Conservation (phyloP, 2,113 vertebrate species). For the Mus musculus region DNA sequence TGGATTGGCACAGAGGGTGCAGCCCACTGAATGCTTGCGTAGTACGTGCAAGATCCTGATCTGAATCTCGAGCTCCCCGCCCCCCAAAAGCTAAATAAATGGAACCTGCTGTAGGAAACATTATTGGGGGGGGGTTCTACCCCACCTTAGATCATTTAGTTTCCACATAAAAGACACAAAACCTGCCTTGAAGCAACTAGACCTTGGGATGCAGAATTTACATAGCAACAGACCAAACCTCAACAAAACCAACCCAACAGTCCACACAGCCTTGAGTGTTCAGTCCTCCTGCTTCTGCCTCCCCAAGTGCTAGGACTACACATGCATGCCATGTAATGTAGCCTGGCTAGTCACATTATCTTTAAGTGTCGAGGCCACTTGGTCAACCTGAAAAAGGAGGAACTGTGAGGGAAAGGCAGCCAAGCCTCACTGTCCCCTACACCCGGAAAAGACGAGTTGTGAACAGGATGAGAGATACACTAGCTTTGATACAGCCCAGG, state of each 20-base stretch:
- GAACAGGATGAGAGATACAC: background rate
- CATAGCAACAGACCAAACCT: too few species aligned
- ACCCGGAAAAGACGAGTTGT: background rate
- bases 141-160: too few species aligned
- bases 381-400: background rate
- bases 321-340: background rate
- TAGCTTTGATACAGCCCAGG: background rate
- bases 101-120: too few species aligned
- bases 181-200: too few species aligned
- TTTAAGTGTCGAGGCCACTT: background rate
- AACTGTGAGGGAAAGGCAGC: background rate
- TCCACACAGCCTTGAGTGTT: too few species aligned
- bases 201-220: too few species aligned
- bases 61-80: background rate
- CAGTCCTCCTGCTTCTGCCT: background rate
- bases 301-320: background rate
- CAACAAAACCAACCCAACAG: too few species aligned
- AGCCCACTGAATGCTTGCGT: background rate
- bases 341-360: background rate
- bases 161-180: too few species aligned
- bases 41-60: too few species aligned
- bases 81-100: background rate
- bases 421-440: background rate
- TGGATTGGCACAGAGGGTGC: background rate
- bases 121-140: too few species aligned